Evolutionary conservation across 2,113 vertebrate genomes (phyloP).

Genomic region (Mobula birostris): DNA sequence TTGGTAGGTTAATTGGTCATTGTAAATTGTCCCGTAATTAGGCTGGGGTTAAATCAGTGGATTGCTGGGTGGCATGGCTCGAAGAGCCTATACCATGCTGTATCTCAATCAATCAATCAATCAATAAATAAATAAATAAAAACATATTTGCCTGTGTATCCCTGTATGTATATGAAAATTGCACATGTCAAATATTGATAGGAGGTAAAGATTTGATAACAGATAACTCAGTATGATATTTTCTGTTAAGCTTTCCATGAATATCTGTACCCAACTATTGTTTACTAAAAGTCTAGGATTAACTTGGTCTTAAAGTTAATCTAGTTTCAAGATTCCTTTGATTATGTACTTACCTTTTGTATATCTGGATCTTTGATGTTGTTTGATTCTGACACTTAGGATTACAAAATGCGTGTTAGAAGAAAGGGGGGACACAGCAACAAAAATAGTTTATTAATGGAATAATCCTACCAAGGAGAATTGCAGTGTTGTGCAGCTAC

Average conservation of each 20-base stretch:
- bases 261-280: neutral
- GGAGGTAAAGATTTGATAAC: neutral
- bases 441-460: neutral
- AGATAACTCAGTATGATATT: neutral
- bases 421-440: neutral
- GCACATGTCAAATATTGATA: neutral
- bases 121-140: too few relatives aligned
- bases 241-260: neutral
- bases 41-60: too few relatives aligned
- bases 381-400: neutral
- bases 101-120: too few relatives aligned
- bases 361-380: neutral
- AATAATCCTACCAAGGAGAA: neutral
- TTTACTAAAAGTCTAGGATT: neutral
- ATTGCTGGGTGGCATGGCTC: too few relatives aligned
- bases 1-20: too few relatives aligned
- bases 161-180: neutral
- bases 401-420: neutral
- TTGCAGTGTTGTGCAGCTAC: conserved; percentile 19
- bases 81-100: too few relatives aligned
- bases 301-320: neutral
- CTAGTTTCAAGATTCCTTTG: neutral
- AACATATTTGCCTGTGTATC: neutral
- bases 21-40: too few relatives aligned
- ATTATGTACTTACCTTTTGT: neutral